phyloP scores from a whole-genome alignment of 2,113 vertebrate species.

The Erythrocebus patas region DNA sequence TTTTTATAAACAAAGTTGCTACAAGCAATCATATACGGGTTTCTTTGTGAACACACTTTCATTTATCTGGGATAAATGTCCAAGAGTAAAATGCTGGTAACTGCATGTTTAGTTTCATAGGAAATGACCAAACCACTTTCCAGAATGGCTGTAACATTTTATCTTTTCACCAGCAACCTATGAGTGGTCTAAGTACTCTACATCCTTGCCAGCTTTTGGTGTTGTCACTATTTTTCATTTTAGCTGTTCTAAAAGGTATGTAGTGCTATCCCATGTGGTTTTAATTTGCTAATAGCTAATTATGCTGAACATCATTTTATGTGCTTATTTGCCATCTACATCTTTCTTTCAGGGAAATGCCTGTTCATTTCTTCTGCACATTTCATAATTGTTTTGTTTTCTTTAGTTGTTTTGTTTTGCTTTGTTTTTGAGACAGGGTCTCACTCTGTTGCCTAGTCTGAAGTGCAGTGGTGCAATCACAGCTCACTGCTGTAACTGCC shows the following conservation, averaged over 20 bases:
- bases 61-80: not conserved
- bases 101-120: not conserved
- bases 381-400: not conserved
- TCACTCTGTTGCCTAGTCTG: too few species aligned
- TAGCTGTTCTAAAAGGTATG: not conserved
- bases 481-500: too few species aligned
- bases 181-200: not conserved
- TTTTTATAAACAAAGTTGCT: not conserved
- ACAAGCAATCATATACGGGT: not conserved
- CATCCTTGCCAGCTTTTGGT: not conserved
- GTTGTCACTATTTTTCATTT: not conserved
- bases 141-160: not conserved
- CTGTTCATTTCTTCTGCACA: not conserved
- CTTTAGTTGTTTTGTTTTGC: not conserved
- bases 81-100: not conserved
- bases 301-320: not conserved
- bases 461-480: too few species aligned
- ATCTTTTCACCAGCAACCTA: not conserved
- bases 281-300: not conserved
- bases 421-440: too few species aligned
- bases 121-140: not conserved
- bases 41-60: not conserved
- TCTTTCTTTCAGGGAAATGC: not conserved
- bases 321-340: not conserved
- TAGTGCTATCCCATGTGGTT: not conserved